A percentile compares a stretch with the other conserved stretches of the same genome.
These are phyloP conservation scores for Nycteola revayana DNA, from an alignment of 2,888 invertebrate species.

Conservation along the genomic window DNA sequence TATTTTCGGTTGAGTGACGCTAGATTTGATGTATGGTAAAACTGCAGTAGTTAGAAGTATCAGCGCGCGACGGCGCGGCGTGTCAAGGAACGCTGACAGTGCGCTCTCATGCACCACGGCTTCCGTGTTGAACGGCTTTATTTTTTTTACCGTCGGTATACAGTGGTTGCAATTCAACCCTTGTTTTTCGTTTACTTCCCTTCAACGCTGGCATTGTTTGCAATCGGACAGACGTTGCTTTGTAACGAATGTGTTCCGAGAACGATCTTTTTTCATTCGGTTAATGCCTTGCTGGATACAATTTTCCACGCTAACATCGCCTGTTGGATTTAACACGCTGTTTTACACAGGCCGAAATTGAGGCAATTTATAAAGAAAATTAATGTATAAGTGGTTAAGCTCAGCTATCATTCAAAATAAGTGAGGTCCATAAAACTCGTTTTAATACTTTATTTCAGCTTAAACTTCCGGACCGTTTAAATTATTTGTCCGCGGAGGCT, in stretches of 20 bases:
- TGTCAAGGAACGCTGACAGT: slow-evolving; percentile 24
- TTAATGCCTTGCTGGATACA: slow-evolving; percentile 46
- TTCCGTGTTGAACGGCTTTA: slow-evolving; percentile 24
- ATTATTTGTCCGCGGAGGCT: slow-evolving; percentile 73
- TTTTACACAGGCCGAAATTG: slow-evolving; percentile 32
- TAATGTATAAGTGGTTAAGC: slow-evolving; percentile 62
- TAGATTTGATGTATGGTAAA: slow-evolving; percentile 47
- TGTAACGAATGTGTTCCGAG: slow-evolving; percentile 47
- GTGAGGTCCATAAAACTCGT: slow-evolving; percentile 65
- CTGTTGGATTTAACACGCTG: slow-evolving; percentile 7
- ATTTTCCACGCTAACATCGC: slow-evolving; percentile 27
- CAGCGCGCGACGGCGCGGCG: slow-evolving; percentile 35
- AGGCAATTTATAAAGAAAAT: slow-evolving; percentile 59
- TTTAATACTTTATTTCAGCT: slow-evolving; percentile 76
- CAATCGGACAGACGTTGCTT: slow-evolving; percentile 49
- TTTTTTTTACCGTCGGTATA: slow-evolving; percentile 47
- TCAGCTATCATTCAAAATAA: slow-evolving; percentile 69
- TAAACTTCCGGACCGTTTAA: slow-evolving; percentile 75
- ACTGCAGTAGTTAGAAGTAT: slow-evolving; percentile 49
- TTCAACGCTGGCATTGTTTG: slow-evolving; percentile 58
- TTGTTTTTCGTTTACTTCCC: slow-evolving; percentile 59
- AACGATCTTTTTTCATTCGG: slow-evolving; percentile 47
- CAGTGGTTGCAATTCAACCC: slow-evolving; percentile 57
- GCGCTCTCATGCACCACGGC: slow-evolving; percentile 14
- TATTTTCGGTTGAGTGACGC: slow-evolving; percentile 41